Evolutionary conservation across 2,888 invertebrate species (phyloP).

Genomic region (Caenorhabditis panamensis): DNA sequence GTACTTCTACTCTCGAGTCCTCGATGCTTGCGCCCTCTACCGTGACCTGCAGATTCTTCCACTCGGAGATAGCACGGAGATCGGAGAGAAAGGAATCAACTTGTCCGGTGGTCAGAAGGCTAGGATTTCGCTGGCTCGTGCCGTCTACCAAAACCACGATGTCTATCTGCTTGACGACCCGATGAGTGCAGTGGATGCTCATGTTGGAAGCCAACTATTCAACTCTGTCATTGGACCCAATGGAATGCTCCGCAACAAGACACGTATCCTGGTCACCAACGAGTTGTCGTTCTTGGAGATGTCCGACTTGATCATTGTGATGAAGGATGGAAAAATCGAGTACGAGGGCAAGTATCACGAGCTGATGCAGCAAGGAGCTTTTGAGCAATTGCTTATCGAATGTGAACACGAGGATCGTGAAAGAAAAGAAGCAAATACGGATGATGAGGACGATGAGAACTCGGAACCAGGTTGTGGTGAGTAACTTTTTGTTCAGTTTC

Average conservation of each 20-base stretch:
- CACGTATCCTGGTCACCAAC: constrained; percentile 94
- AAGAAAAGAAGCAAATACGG: constrained; percentile 54
- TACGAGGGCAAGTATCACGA: constrained; percentile 78
- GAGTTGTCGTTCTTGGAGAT: constrained; percentile 93
- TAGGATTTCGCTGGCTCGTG: too few relatives aligned
- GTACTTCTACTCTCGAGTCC: too few relatives aligned
- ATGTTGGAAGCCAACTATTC: constrained; percentile 92
- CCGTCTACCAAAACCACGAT: too few relatives aligned
- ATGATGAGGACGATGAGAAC: constrained; percentile 64
- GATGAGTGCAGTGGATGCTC: too few relatives aligned
- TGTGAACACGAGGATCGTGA: constrained; percentile 73
- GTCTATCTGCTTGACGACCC: constrained; percentile 97
- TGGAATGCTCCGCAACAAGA: constrained; percentile 83
- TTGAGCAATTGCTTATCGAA: constrained; percentile 76
- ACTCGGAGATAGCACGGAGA: too few relatives aligned
- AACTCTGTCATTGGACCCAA: constrained; percentile 79
- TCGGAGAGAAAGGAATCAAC: too few relatives aligned
- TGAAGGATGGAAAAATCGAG: constrained; percentile 84
- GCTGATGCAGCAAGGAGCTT: constrained; percentile 75
- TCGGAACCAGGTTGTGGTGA: constrained; percentile 69
- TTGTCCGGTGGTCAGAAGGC: too few relatives aligned
- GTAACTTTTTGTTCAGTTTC: too few relatives aligned
- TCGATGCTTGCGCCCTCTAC: too few relatives aligned
- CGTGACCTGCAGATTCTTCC: too few relatives aligned
- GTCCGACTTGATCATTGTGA: constrained; percentile 92